Percentiles rank a stretch among this genome's conserved stretches.
phyloP scores from a whole-genome alignment of 53 echinoderm and acorn worm species.

The Zoroaster sp. region DNA sequence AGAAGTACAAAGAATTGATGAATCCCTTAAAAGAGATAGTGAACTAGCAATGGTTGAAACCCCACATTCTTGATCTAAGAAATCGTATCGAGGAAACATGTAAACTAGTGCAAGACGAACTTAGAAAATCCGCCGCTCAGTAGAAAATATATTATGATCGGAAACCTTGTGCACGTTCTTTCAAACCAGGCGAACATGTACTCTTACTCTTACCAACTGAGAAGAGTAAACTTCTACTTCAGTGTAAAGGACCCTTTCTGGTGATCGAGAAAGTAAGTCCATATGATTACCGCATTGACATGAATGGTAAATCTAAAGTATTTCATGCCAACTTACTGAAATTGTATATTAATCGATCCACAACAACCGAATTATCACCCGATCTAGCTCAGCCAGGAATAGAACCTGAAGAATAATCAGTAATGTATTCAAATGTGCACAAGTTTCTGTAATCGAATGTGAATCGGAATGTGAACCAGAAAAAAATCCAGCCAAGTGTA shows the following conservation, averaged over 20 bases:
- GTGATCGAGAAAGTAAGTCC: too few species aligned
- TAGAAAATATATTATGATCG: not conserved
- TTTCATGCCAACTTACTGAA: too few species aligned
- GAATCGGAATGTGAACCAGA: not conserved
- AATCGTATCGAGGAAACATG: slow-evolving; percentile 30
- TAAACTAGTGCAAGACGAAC: not conserved
- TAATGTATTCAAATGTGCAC: not conserved
- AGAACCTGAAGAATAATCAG: not conserved
- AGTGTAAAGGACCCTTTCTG: not conserved
- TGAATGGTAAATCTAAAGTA: too few species aligned
- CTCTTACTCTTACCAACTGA: not conserved
- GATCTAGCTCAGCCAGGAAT: not conserved
- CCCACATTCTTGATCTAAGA: slow-evolving; percentile 25
- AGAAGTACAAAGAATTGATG: not conserved
- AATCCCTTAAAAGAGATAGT: not conserved
- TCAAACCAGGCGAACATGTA: not conserved
- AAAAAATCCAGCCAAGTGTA: not conserved
- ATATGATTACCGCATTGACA: too few species aligned
- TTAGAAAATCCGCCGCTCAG: not conserved
- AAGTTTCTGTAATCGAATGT: not conserved
- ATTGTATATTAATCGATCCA: too few species aligned
- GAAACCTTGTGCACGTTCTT: not conserved
- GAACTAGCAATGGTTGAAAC: not conserved
- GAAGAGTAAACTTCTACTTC: not conserved
- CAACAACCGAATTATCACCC: too few species aligned